Base-by-base conservation (phyloP, 2,113 vertebrate genomes). In the Forbesichthys papilliferus region DNA sequence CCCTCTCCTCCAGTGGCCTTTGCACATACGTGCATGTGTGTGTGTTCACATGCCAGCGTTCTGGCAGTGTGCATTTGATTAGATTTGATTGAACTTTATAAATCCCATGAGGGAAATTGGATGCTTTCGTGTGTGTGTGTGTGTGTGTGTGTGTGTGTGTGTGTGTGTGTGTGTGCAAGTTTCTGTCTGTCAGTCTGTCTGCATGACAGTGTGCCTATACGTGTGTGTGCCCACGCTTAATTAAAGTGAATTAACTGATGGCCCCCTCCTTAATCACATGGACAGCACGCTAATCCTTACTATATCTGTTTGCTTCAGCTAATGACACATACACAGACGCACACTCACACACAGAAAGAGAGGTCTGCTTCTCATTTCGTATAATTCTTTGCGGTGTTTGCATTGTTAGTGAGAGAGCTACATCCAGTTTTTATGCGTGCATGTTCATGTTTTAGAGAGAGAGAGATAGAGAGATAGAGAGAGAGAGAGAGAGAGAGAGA, bases 141-240 rank as follows among this genome's bases (percentile, higher is more conserved):
- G 14, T 54, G 12, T 16, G 52, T 53, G 52, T 53, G 52, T 54
- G 13, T 54, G 12, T 54, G 52, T 54, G 52, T 54, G 13, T 54
- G 11, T 54, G 11, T 16, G 52, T 13, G 56, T 58, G 56, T 58
- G n/a, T 58, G 56, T 58, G 56, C 34, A 10, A 34, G 56, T 58
- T 20, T 58, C 10, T 58, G 56, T 33, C 20, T 58, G 9, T 58
- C 10, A 8, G 3, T 16, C 9, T 58, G 16, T 54, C 16, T 4
- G 14, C 18, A 14, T 12, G 61, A 13, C 5, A 54, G 60, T 65
- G 57, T 53, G 59, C 53, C 48, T 66, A 52, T 46, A 49, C 42
- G 67, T 49, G 57, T 69, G 57, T 69, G 67, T 69, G 66, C 49
- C 55, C 36, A 42, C 7, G 36, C 36, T 42, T 42, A 42, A 42